These are phyloP conservation scores for Phaetusa simplex DNA, from an alignment of 2,113 vertebrate species.

Conservation along the genomic window DNA sequence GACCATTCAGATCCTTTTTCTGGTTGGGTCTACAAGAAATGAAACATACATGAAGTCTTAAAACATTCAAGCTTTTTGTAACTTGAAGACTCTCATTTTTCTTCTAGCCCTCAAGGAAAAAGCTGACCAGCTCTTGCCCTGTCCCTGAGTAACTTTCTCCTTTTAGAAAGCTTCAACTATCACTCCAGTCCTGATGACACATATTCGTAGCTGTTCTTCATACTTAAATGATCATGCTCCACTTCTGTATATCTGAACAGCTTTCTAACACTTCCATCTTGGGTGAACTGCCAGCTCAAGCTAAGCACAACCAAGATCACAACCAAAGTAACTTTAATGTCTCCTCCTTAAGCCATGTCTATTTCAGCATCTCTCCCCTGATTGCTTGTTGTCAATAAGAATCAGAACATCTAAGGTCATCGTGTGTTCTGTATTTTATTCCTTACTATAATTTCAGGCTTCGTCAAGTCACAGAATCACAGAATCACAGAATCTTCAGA, in stretches of 20 bases:
- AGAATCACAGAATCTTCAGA: no score
- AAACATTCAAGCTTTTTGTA: not conserved
- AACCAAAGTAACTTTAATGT: not conserved
- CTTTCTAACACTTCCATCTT: not conserved
- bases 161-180: conserved; percentile 8
- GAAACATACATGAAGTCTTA: not conserved
- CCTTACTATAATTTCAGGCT: not conserved
- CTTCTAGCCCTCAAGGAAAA: not conserved
- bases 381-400: not conserved
- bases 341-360: not conserved
- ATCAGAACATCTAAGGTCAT: not conserved
- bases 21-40: conserved; percentile 47
- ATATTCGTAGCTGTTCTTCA: not conserved
- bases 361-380: not conserved
- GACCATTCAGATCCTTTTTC: conserved; percentile 74
- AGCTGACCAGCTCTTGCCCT: not conserved
- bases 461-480: not conserved
- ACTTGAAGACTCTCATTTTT: not conserved
- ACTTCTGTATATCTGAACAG: not conserved
- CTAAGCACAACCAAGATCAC: not conserved
- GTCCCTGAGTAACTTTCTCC: not conserved
- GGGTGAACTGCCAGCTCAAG: not conserved
- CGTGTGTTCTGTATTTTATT: not conserved
- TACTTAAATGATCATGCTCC: not conserved
- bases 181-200: not conserved